Percentiles rank a stretch among this genome's conserved stretches.
Evolutionary conservation across 2,888 invertebrate genomes (phyloP).

Genomic region (Podabrus alpinus): DNA sequence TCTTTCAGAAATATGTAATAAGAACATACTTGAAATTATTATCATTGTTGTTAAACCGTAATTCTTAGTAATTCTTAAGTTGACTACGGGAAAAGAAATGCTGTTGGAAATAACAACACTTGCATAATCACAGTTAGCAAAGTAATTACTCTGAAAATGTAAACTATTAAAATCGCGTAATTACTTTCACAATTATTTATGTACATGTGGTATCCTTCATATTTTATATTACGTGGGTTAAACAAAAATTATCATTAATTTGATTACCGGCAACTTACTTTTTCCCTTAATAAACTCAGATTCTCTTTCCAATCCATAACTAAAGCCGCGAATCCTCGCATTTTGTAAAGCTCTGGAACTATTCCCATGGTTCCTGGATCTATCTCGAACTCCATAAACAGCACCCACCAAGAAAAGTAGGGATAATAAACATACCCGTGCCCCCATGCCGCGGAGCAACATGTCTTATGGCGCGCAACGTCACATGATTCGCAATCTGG

Average conservation of each 20-base stretch:
- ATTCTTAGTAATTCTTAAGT: background rate
- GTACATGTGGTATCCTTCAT: background rate
- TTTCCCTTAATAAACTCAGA: slow-evolving; percentile 51
- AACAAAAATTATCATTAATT: background rate
- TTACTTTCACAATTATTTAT: background rate
- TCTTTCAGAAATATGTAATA: background rate
- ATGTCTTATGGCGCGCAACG: slow-evolving; percentile 32
- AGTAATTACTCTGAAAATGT: background rate
- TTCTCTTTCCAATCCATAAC: slow-evolving; percentile 40
- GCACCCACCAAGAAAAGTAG: slow-evolving; percentile 27
- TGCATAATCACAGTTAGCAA: background rate
- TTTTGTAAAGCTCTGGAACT: slow-evolving; percentile 9
- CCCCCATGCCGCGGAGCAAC: slow-evolving; percentile 40
- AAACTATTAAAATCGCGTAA: background rate
- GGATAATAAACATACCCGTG: slow-evolving; percentile 26
- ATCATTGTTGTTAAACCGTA: no score
- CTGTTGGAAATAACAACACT: background rate
- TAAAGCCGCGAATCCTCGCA: slow-evolving; percentile 14
- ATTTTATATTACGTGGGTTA: background rate
- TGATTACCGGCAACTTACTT: slow-evolving; percentile 46
- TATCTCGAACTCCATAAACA: slow-evolving; percentile 25
- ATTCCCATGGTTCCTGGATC: slow-evolving; percentile 20
- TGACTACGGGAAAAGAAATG: background rate
- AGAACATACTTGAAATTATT: no score
- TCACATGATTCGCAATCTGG: slow-evolving; percentile 37